phyloP scores from a whole-genome alignment of 2,888 invertebrate species.

The Limnephilus auricula region DNA sequence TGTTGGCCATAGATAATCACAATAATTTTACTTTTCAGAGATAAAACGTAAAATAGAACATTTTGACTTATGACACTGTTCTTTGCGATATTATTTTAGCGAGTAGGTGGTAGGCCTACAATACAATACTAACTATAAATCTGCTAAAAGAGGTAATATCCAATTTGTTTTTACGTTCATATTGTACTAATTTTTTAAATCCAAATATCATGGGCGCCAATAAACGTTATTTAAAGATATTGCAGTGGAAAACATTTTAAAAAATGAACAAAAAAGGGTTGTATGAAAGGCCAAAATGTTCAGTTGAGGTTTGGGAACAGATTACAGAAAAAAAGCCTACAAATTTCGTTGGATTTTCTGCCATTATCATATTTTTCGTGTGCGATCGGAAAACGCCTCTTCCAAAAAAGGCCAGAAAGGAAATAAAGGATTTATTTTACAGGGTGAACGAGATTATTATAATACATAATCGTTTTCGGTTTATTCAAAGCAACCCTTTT shows the following conservation, averaged over 20 bases:
- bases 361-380: neutral
- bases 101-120: too few species aligned
- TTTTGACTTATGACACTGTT: too few species aligned
- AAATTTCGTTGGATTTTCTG: neutral
- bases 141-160: too few species aligned
- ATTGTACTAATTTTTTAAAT: too few species aligned
- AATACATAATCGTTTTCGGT: slow-evolving; percentile 2
- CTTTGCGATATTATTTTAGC: too few species aligned
- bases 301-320: neutral
- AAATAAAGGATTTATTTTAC: neutral
- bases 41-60: too few species aligned
- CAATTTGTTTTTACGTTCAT: too few species aligned
- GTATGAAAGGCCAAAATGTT: neutral
- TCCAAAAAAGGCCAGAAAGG: neutral
- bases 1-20: too few species aligned
- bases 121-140: too few species aligned
- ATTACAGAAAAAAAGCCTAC: neutral
- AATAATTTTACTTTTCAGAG: too few species aligned
- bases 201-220: neutral
- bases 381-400: neutral
- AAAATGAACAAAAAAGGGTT: neutral
- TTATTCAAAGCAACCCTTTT: neutral
- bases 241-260: neutral
- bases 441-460: neutral
- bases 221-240: neutral